Percentiles rank a stretch among this genome's conserved stretches.
Conservation (phyloP, 2,888 invertebrate genomes). For the Oasisia sp. region DNA sequence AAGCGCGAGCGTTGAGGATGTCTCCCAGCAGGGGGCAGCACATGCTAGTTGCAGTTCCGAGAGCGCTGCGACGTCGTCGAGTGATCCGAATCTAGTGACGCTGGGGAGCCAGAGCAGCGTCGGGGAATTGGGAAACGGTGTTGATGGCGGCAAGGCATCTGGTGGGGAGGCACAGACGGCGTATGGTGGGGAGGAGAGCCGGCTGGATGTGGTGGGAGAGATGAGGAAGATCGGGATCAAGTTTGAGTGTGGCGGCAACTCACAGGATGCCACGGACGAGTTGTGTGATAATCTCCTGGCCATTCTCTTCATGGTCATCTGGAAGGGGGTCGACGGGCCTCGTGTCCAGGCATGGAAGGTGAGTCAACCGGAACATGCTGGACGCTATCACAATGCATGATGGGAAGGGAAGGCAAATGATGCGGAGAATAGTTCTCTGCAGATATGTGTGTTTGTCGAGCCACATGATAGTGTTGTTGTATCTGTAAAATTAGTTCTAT, state of each 20-base stretch:
- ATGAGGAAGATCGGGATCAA: conserved; percentile 50
- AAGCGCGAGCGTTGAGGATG: conserved; percentile 57
- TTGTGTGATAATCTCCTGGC: conserved; percentile 72
- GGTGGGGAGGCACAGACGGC: conserved; percentile 18
- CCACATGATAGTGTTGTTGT: too few species aligned
- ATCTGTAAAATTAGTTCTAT: too few species aligned
- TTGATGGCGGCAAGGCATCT: background rate
- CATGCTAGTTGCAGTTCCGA: background rate
- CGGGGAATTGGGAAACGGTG: background rate
- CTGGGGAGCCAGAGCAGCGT: background rate
- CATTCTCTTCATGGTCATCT: conserved; percentile 71
- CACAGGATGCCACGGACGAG: conserved; percentile 66
- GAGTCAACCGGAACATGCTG: conserved; percentile 32
- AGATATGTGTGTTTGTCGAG: too few species aligned
- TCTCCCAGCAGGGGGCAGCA: background rate
- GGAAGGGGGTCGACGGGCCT: conserved; percentile 73
- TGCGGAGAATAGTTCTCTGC: background rate
- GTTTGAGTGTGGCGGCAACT: background rate
- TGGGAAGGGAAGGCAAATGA: background rate
- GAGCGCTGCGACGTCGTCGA: background rate
- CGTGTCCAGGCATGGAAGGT: conserved; percentile 72
- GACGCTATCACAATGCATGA: background rate
- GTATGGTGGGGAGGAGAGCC: conserved; percentile 17
- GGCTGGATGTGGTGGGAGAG: conserved; percentile 24
- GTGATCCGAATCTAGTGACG: background rate